Percentiles rank a stretch among this genome's conserved stretches.
These are phyloP conservation scores for Crocuta crocuta DNA, from an alignment of 2,113 vertebrate species.

Conservation along the genomic window DNA sequence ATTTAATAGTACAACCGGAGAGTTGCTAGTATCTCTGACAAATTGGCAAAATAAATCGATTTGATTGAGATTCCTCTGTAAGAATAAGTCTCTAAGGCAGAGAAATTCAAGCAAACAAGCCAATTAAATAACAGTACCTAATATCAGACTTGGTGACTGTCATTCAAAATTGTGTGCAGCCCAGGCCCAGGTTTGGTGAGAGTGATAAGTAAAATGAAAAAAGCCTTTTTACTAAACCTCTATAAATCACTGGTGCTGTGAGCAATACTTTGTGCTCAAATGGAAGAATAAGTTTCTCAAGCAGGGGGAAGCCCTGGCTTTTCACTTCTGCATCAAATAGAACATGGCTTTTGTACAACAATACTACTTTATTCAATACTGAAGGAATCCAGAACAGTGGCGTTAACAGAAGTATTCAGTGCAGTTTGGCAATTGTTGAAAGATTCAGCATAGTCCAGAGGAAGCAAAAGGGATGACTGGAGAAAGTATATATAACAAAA, in stretches of 20 bases:
- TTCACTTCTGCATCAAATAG: neutral
- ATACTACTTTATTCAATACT: neutral
- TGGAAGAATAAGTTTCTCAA: neutral
- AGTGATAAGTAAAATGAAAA: neutral
- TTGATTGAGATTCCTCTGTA: neutral
- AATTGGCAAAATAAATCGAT: neutral
- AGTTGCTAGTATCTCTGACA: neutral
- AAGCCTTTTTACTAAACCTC: neutral
- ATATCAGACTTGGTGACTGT: neutral
- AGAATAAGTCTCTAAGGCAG: neutral
- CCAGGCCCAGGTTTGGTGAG: neutral
- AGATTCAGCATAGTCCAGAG: neutral
- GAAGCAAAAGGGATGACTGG: neutral
- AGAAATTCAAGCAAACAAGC: neutral
- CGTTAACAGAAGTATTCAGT: neutral
- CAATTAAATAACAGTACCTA: neutral
- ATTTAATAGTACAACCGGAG: neutral
- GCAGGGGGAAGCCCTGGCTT: neutral
- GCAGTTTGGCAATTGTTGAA: neutral
- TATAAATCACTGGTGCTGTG: neutral
- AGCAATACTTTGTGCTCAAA: neutral
- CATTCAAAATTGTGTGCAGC: neutral
- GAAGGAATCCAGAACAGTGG: neutral
- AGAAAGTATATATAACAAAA: neutral
- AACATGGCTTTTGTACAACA: neutral